phyloP scores from a whole-genome alignment of 92 coral and sea anemone genomes.

The Porites lobata region DNA sequence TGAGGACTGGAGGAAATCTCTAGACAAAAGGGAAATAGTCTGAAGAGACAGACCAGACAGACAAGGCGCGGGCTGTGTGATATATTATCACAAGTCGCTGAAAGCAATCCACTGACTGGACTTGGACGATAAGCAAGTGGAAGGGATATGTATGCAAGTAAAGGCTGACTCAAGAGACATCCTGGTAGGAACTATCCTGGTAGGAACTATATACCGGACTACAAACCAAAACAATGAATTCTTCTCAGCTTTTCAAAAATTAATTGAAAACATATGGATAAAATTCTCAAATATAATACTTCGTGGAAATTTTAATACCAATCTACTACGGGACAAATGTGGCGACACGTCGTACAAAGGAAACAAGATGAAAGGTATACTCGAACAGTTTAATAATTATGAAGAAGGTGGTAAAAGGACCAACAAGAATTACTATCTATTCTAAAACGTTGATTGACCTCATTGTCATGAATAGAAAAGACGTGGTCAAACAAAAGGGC shows the following conservation, averaged over 20 bases:
- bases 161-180: constrained; percentile 32
- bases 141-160: constrained; percentile 37
- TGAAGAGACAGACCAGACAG: constrained; percentile 3
- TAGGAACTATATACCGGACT: constrained; percentile 22
- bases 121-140: constrained; percentile 22
- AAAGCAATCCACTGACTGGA: constrained; percentile 18
- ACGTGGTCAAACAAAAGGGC: too few species aligned
- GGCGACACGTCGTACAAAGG: constrained; percentile 32
- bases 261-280: constrained; percentile 1
- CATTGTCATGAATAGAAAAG: too few species aligned
- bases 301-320: constrained; percentile 18
- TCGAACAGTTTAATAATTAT: constrained; percentile 12
- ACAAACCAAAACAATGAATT: constrained; percentile 11
- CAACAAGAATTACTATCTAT: too few species aligned
- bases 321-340: constrained; percentile 15
- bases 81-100: neutral
- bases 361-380: constrained; percentile 11
- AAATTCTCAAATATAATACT: constrained; percentile 32
- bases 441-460: too few species aligned
- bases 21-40: too few species aligned
- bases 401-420: neutral
- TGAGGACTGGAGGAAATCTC: neutral
- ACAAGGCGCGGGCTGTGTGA: constrained; percentile 17
- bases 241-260: neutral
- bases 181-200: constrained; percentile 22